A percentile compares a stretch with the other conserved stretches of the same genome.
phyloP scores from a whole-genome alignment of 2,113 vertebrate species.

The Gymnorhina tibicen region DNA sequence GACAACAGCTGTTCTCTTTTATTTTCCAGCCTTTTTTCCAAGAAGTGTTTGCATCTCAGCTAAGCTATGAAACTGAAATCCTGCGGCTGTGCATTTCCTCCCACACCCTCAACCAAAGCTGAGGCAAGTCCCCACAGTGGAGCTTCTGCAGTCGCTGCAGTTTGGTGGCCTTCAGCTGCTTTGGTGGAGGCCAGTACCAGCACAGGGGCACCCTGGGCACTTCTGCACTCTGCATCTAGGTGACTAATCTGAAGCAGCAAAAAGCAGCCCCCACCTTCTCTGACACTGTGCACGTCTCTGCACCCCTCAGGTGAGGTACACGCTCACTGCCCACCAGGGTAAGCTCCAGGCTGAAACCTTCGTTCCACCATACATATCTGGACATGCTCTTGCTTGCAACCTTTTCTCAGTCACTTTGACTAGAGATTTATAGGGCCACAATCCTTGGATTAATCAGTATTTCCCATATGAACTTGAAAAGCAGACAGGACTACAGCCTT shows the following conservation, averaged over 20 bases:
- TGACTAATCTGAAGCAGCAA: neutral
- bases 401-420: neutral
- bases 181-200: neutral
- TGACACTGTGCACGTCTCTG: neutral
- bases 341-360: neutral
- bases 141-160: accelerated
- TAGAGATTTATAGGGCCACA: neutral
- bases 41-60: neutral
- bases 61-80: neutral
- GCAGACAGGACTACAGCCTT: neutral
- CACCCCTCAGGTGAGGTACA: accelerated
- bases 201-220: accelerated
- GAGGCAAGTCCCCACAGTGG: accelerated
- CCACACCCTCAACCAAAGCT: accelerated
- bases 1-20: neutral
- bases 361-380: accelerated
- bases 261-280: neutral
- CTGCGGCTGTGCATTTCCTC: neutral
- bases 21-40: neutral
- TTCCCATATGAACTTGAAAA: neutral
- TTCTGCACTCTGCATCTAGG: neutral
- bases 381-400: neutral
- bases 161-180: neutral
- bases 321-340: neutral
- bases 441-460: neutral